A percentile compares a stretch with the other conserved stretches of the same genome.
phyloP scores from a whole-genome alignment of 2,888 invertebrate species.

The Nemotelus nigrinus region DNA sequence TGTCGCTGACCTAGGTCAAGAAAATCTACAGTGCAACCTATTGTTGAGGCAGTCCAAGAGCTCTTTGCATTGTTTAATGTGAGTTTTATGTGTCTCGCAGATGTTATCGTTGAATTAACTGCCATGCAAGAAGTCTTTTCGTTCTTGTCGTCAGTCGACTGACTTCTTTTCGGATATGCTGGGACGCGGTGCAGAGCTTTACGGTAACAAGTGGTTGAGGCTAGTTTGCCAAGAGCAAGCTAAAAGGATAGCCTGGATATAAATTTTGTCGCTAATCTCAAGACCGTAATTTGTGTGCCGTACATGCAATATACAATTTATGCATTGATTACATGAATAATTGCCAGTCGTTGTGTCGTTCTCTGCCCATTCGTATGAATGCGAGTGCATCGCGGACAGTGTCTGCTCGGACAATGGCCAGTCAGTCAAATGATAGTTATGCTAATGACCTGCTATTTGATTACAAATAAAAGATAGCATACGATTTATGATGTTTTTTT shows the following conservation, averaged over 20 bases:
- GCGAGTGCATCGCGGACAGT: not conserved
- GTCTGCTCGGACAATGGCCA: slow-evolving; percentile 14
- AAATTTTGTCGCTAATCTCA: slow-evolving; percentile 49
- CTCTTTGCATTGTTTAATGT: slow-evolving; percentile 49
- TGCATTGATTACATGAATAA: slow-evolving; percentile 50
- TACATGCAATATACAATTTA: slow-evolving; percentile 45
- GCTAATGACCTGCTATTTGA: slow-evolving; percentile 25
- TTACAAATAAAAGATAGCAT: not conserved
- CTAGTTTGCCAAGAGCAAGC: slow-evolving; percentile 13
- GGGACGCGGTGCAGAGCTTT: not conserved
- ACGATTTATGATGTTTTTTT: too few relatives aligned
- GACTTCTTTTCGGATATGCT: slow-evolving; percentile 34
- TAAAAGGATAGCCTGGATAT: slow-evolving; percentile 46
- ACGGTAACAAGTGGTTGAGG: slow-evolving; percentile 7
- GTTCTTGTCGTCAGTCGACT: not conserved
- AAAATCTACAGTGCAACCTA: slow-evolving; percentile 35
- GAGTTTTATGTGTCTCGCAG: slow-evolving; percentile 50
- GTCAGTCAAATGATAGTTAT: slow-evolving; percentile 8
- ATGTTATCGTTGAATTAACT: slow-evolving; percentile 49
- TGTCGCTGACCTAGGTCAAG: slow-evolving; percentile 50
- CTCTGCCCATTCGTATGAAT: too few relatives aligned
- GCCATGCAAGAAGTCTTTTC: slow-evolving; percentile 47
- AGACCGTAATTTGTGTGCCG: slow-evolving; percentile 47
- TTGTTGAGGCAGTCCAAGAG: slow-evolving; percentile 42
- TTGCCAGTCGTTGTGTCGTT: slow-evolving; percentile 24